Evolutionary conservation across 2,113 vertebrate genomes (phyloP).

Genomic region (Laterallus jamaicensis): DNA sequence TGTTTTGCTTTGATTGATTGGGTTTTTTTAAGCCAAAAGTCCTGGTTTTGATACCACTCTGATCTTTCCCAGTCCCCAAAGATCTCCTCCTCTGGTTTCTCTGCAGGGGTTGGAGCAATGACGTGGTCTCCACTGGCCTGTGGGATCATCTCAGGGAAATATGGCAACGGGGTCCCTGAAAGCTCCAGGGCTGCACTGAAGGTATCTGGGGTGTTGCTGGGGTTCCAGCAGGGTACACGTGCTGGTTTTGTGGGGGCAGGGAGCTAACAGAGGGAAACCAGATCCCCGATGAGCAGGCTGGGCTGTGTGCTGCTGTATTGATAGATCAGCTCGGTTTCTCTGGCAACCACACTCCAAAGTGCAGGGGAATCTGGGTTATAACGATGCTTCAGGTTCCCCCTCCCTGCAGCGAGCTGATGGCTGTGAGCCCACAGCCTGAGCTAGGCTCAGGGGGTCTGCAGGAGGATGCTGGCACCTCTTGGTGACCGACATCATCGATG

Average conservation of each 20-base stretch:
- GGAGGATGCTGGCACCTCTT: neutral
- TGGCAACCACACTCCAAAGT: neutral
- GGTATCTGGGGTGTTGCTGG: constrained; percentile 67
- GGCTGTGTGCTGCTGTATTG: neutral
- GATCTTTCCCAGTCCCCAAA: neutral
- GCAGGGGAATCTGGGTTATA: neutral
- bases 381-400: neutral
- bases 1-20: neutral
- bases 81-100: neutral
- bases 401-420: neutral
- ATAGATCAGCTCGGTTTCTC: neutral
- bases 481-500: fast-evolving
- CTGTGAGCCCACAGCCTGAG: fast-evolving
- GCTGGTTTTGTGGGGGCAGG: neutral
- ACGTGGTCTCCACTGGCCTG: constrained; percentile 98
- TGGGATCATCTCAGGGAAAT: constrained; percentile 98
- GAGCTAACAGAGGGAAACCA: neutral
- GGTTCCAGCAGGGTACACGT: neutral
- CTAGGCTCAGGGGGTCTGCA: neutral
- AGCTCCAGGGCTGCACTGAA: constrained; percentile 95
- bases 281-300: neutral
- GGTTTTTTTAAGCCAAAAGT: neutral
- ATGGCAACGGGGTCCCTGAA: constrained; percentile 95
- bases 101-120: constrained; percentile 93
- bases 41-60: fast-evolving